phyloP scores from a whole-genome alignment of 2,888 invertebrate genomes.

The Pammene aurita region DNA sequence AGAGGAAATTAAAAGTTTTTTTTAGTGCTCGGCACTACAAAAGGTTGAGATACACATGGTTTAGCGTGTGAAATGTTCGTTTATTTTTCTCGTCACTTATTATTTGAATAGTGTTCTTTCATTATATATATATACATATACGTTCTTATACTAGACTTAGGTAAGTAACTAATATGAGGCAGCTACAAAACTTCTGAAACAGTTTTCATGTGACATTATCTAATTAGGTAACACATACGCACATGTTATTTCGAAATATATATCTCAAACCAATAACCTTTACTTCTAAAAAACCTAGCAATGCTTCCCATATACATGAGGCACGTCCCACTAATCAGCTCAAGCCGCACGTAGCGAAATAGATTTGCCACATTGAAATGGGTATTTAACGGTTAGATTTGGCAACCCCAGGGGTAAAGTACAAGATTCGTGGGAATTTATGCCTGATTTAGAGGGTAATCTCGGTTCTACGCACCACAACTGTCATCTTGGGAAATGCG shows the following conservation, averaged over 20 bases:
- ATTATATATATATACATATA: no score
- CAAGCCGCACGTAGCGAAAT: slow-evolving; percentile 29
- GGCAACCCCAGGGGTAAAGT: slow-evolving; percentile 40
- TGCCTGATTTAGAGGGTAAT: slow-evolving; percentile 42
- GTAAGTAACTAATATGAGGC: no score
- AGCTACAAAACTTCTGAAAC: no score
- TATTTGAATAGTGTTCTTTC: not conserved
- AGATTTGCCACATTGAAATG: slow-evolving; percentile 42
- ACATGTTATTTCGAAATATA: no score
- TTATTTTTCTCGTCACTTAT: not conserved
- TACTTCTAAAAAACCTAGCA: not conserved
- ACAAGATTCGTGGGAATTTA: slow-evolving; percentile 38
- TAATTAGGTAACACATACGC: not conserved
- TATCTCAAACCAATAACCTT: no score
- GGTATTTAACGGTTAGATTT: slow-evolving; percentile 36
- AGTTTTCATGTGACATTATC: no score
- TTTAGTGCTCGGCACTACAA: slow-evolving; percentile 1
- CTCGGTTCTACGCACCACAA: slow-evolving; percentile 37
- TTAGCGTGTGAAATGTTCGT: slow-evolving; percentile 3
- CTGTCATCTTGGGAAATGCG: slow-evolving; percentile 40
- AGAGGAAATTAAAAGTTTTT: slow-evolving; percentile 21
- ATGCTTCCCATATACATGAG: not conserved
- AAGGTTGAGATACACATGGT: slow-evolving; percentile 13
- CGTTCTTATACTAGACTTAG: no score
- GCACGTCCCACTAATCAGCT: slow-evolving; percentile 27